These are phyloP conservation scores for Cheilosia grossa DNA, from an alignment of 2,888 invertebrate genomes.

Conservation along the genomic window DNA sequence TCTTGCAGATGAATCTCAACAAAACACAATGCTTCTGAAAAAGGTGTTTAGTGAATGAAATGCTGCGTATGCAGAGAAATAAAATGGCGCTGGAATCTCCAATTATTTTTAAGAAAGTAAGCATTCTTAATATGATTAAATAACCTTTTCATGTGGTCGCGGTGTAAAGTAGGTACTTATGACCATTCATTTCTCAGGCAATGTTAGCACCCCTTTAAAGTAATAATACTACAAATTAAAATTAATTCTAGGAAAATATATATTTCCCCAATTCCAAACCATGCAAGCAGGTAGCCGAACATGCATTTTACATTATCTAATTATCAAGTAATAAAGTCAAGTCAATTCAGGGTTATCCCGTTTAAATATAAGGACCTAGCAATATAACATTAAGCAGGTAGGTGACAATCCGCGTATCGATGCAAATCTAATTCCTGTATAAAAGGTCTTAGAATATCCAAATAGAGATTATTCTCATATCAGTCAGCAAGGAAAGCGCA, in stretches of 20 bases:
- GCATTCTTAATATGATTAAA: no score
- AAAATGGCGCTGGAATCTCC: no score
- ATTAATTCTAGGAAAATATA: neutral
- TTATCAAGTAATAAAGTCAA: neutral
- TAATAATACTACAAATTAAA: neutral
- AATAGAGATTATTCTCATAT: neutral
- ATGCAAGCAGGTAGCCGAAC: no score
- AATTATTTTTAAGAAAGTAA: no score
- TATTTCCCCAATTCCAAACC: neutral
- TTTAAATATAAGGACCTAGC: neutral
- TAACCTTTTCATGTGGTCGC: no score
- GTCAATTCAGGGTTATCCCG: neutral
- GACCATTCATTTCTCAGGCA: no score
- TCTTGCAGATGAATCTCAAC: no score
- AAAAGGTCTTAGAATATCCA: neutral
- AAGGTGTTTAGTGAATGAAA: no score
- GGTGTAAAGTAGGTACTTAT: no score
- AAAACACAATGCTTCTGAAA: no score
- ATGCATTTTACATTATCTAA: neutral
- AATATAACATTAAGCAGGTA: conserved; percentile 5
- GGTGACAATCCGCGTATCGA: neutral
- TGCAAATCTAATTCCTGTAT: neutral
- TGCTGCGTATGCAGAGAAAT: no score
- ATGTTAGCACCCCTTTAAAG: no score
- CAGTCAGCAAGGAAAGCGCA: neutral